These are phyloP conservation scores for Ceratoteleas bidentatus DNA, from an alignment of 1,140 invertebrate genomes.

Conservation along the genomic window DNA sequence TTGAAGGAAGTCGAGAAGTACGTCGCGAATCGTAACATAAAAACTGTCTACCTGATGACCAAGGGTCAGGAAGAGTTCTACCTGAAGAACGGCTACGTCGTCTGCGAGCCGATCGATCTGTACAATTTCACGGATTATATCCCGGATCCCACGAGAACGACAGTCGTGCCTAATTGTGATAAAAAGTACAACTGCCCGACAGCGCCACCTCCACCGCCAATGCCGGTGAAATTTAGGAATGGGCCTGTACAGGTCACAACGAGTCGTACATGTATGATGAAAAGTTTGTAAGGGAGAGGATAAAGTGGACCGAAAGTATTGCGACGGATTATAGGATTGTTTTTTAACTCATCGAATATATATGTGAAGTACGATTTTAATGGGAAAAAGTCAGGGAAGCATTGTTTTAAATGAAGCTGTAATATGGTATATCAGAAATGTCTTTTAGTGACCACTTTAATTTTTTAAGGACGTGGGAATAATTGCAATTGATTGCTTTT, in stretches of 20 bases:
- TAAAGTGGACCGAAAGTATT: background rate
- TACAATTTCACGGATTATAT: slow-evolving; percentile 72
- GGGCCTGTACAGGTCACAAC: slow-evolving; percentile 28
- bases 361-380: no score
- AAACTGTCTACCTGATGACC: slow-evolving; percentile 87
- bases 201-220: slow-evolving; percentile 78
- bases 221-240: slow-evolving; percentile 70
- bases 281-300: slow-evolving; percentile 38
- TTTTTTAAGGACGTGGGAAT: no score
- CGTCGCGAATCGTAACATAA: slow-evolving; percentile 82
- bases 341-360: no score
- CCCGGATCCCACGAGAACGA: slow-evolving; percentile 45
- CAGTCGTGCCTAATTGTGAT: slow-evolving; percentile 45
- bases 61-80: slow-evolving; percentile 90
- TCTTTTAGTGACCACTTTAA: no score
- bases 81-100: slow-evolving; percentile 86
- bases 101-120: slow-evolving; percentile 87
- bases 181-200: slow-evolving; percentile 60
- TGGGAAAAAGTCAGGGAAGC: no score
- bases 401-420: no score
- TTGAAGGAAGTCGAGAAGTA: slow-evolving; percentile 87
- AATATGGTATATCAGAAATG: no score
- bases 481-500: no score
- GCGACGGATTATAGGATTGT: no score
- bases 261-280: slow-evolving; percentile 66